Conservation (phyloP, 2,797 vertebrate species). For the Helostoma temminkii region DNA sequence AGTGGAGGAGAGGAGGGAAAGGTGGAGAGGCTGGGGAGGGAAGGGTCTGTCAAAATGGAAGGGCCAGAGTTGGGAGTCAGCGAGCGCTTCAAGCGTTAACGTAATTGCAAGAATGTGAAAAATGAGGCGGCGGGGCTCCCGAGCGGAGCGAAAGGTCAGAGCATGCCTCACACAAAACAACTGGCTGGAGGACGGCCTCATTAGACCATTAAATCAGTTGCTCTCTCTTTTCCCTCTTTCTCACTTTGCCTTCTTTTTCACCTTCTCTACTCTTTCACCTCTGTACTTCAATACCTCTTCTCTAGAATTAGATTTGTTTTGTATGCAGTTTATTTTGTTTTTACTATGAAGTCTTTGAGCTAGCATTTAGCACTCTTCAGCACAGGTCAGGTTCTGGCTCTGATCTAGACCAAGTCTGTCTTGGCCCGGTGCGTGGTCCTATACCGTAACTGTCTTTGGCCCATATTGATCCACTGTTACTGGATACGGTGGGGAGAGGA, state of each 20-base stretch:
- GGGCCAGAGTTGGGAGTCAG: conserved; percentile 90
- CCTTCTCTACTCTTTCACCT: conserved; percentile 61
- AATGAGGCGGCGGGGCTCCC: conserved; percentile 96
- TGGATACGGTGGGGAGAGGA: conserved; percentile 85
- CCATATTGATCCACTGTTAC: conserved; percentile 85
- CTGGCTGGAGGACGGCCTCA: conserved; percentile 96
- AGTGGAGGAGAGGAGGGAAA: conserved; percentile 71
- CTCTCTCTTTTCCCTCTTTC: conserved; percentile 58
- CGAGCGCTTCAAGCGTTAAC: conserved; percentile 98
- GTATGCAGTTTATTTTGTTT: conserved; percentile 73
- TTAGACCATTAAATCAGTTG: conserved; percentile 93
- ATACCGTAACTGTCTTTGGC: conserved; percentile 83
- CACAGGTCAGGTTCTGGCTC: conserved; percentile 50
- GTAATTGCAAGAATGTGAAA: conserved; percentile 99
- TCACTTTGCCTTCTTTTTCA: conserved; percentile 61
- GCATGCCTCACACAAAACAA: conserved; percentile 95
- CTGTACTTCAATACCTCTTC: conserved; percentile 66
- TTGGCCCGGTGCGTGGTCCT: conserved; percentile 68
- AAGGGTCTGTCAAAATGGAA: conserved; percentile 92
- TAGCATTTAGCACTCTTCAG: conserved; percentile 43
- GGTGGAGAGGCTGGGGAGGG: conserved; percentile 82
- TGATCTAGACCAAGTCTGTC: conserved; percentile 54
- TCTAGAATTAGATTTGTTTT: conserved; percentile 42
- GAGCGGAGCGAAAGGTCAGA: conserved; percentile 96
- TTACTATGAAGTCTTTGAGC: conserved; percentile 42